Evolutionary conservation across 64 coral and sea anemone genomes (phyloP).

Genomic region (Anthopleura sola): DNA sequence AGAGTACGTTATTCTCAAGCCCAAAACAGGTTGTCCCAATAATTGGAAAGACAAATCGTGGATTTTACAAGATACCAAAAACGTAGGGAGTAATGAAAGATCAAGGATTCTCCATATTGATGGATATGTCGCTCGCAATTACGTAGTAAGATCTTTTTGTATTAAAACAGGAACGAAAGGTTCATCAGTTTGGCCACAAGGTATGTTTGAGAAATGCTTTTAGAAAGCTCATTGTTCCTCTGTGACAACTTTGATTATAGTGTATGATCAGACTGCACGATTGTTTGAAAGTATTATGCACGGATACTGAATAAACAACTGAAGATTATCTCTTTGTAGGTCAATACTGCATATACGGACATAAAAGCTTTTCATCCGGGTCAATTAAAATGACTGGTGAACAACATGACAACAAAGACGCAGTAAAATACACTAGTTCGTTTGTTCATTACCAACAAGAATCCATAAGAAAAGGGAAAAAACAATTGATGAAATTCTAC

Average conservation of each 20-base stretch:
- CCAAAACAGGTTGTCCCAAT: slow-evolving; percentile 16
- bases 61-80: slow-evolving; percentile 49
- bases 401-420: neutral
- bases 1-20: slow-evolving; percentile 16
- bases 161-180: neutral
- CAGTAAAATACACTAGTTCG: neutral
- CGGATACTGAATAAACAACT: no score
- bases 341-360: no score
- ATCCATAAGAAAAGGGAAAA: no score
- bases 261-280: no score
- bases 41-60: neutral
- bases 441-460: neutral
- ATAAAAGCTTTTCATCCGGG: neutral
- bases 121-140: neutral
- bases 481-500: neutral
- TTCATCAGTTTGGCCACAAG: no score
- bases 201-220: no score
- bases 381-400: neutral
- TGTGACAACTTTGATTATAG: neutral
- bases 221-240: no score
- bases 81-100: neutral
- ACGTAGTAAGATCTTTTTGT: slow-evolving; percentile 12
- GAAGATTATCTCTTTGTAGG: no score
- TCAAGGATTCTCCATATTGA: slow-evolving; percentile 35
- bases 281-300: no score